phyloP scores from a whole-genome alignment of 2,797 vertebrate species.

The Corythornis leucogaster region DNA sequence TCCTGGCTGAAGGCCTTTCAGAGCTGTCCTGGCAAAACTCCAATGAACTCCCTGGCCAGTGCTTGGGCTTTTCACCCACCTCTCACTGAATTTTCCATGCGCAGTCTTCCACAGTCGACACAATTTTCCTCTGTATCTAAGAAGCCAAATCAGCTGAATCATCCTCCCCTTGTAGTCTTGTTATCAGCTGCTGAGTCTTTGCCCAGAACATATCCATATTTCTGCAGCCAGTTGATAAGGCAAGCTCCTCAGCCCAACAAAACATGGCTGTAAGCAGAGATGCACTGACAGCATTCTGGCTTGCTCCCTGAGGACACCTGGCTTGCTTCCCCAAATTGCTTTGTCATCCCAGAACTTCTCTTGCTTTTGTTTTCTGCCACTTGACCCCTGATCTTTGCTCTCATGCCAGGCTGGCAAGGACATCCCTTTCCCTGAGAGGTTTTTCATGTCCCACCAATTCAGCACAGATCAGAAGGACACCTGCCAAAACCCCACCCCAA shows the following conservation, averaged over 20 bases:
- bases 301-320: not conserved
- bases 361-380: not conserved
- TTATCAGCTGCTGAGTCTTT: not conserved
- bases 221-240: not conserved
- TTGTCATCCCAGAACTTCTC: not conserved
- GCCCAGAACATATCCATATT: not conserved
- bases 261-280: not conserved
- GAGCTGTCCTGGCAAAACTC: not conserved
- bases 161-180: not conserved
- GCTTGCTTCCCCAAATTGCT: not conserved
- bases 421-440: not conserved
- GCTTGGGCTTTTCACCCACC: not conserved
- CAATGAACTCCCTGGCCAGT: not conserved
- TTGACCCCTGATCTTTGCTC: not conserved
- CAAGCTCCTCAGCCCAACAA: not conserved
- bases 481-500: rapidly evolving
- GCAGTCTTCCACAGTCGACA: not conserved
- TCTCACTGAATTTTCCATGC: not conserved
- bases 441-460: not conserved
- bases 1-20: not conserved
- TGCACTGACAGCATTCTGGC: not conserved
- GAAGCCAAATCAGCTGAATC: not conserved
- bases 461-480: not conserved
- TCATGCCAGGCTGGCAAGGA: not conserved
- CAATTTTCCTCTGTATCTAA: not conserved